Percentiles rank a stretch among this genome's conserved stretches.
These are phyloP conservation scores for Drosophila hydei DNA, from an alignment of 1,140 invertebrate species.

Conservation along the genomic window DNA sequence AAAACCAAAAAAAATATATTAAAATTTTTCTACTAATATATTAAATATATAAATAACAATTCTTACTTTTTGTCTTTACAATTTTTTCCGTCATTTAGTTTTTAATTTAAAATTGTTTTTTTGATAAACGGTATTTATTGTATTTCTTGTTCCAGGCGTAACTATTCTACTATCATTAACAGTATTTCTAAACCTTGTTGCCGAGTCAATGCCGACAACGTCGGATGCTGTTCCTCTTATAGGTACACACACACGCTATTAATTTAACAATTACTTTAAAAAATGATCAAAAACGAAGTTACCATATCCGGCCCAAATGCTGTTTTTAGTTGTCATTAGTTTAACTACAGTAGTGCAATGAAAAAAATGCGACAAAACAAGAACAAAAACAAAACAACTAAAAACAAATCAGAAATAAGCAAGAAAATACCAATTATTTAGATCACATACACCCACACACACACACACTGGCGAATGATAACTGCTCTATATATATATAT, in stretches of 20 bases:
- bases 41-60: slow-evolving; percentile 40
- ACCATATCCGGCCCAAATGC: slow-evolving; percentile 42
- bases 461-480: slow-evolving; percentile 58
- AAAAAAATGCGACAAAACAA: slow-evolving; percentile 47
- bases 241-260: slow-evolving; percentile 85
- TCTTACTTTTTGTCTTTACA: slow-evolving; percentile 64
- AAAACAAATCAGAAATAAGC: slow-evolving; percentile 48
- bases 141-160: slow-evolving; percentile 91
- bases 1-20: slow-evolving; percentile 31
- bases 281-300: slow-evolving; percentile 18
- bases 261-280: slow-evolving; percentile 50
- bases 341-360: slow-evolving; percentile 77
- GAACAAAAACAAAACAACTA: slow-evolving; percentile 43
- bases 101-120: slow-evolving; percentile 66
- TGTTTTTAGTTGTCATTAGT: slow-evolving; percentile 79
- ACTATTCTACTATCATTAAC: slow-evolving; percentile 99
- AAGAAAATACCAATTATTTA: slow-evolving; percentile 75
- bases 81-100: slow-evolving; percentile 63
- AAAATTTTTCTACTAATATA: slow-evolving; percentile 24
- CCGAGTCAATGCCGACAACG: slow-evolving; percentile 95
- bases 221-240: slow-evolving; percentile 93
- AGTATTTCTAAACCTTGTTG: slow-evolving; percentile 97
- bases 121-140: slow-evolving; percentile 71
- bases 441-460: slow-evolving; percentile 33
- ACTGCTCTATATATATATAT: slow-evolving; percentile 21